Evolutionary conservation across 2,797 vertebrate genomes (phyloP).

Genomic region (Lepus townsendii): DNA sequence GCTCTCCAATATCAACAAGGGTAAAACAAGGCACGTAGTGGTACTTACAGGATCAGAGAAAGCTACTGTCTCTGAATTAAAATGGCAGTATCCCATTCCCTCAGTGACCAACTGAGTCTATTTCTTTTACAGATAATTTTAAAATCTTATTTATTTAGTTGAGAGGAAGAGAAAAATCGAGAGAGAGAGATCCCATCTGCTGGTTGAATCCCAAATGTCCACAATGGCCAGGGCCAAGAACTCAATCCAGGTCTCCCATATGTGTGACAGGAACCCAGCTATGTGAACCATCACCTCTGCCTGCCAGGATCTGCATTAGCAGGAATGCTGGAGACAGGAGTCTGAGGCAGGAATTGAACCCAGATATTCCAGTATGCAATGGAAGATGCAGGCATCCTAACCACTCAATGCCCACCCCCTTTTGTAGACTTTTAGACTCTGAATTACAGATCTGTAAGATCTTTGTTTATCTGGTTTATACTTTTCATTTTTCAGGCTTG

Average conservation of each 20-base stretch:
- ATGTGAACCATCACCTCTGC: too few relatives aligned
- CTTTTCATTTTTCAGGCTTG: constrained; percentile 44
- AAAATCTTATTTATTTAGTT: not conserved
- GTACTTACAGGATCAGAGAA: constrained; percentile 32
- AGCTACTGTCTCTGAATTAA: not conserved
- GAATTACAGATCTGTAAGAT: not conserved
- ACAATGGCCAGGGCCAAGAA: too few relatives aligned
- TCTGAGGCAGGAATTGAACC: too few relatives aligned
- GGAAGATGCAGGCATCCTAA: too few relatives aligned
- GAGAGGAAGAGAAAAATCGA: too few relatives aligned
- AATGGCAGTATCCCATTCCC: not conserved
- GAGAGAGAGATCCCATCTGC: too few relatives aligned
- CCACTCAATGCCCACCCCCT: not conserved
- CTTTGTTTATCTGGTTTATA: not conserved
- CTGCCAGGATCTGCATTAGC: too few relatives aligned
- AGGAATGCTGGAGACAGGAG: too few relatives aligned
- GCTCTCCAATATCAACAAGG: not conserved
- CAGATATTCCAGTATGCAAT: too few relatives aligned
- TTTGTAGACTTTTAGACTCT: constrained; percentile 27
- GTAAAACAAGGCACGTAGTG: not conserved
- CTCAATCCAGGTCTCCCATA: too few relatives aligned
- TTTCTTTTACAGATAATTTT: not conserved
- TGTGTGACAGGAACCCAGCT: too few relatives aligned
- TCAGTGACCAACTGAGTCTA: not conserved
- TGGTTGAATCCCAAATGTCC: too few relatives aligned